phyloP scores from a whole-genome alignment of 2,888 invertebrate species.

The Morinoia aosen region DNA sequence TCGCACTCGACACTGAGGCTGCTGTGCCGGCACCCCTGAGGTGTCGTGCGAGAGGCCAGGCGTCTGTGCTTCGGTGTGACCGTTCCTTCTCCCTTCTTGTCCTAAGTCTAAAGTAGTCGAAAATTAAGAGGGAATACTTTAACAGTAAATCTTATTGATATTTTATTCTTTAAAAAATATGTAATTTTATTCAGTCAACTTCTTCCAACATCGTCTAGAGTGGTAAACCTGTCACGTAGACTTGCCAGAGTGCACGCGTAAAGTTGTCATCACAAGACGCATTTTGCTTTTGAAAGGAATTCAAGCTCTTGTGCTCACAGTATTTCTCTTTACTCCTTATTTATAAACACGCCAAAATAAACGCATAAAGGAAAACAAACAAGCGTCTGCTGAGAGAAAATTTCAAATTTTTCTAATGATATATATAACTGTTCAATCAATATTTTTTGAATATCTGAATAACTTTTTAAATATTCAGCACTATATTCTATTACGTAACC shows the following conservation, averaged over 20 bases:
- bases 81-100: neutral
- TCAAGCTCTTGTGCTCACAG: too few species aligned
- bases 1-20: neutral
- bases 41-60: too few species aligned
- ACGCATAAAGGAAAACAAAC: neutral
- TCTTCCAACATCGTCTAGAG: neutral
- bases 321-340: too few species aligned
- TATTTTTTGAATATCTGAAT: too few species aligned
- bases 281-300: too few species aligned
- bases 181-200: neutral
- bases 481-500: too few species aligned
- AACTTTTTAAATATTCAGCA: too few species aligned
- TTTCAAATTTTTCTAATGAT: neutral
- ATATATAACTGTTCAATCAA: neutral
- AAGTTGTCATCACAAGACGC: too few species aligned
- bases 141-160: neutral
- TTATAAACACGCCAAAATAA: neutral
- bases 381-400: neutral
- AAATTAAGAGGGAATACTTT: neutral
- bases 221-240: neutral
- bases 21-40: neutral
- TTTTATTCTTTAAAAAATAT: neutral
- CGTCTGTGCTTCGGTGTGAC: neutral
- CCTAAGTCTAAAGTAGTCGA: neutral
- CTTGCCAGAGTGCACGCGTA: neutral